Conservation (phyloP, 37 sponge, comb jelly and placozoan genomes). For the Corticium candelabrum region DNA sequence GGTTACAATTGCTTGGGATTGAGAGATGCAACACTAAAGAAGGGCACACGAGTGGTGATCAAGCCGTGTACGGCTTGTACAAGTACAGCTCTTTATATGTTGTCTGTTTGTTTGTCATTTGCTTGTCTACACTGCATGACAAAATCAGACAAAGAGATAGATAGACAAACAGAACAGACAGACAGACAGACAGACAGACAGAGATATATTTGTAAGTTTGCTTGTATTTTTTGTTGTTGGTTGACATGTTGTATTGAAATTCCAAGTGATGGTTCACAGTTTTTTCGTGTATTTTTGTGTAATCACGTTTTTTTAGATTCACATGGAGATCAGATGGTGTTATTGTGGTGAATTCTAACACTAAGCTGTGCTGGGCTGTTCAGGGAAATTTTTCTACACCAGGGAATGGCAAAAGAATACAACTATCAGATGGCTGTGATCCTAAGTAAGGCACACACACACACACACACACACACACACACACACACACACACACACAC, state of each 20-base stretch:
- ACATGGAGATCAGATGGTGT: conserved; percentile 1
- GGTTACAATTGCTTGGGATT: neutral
- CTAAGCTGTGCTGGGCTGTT: neutral
- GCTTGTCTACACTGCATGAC: neutral
- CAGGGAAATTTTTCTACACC: neutral
- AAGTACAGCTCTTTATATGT: neutral
- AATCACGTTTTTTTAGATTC: no score
- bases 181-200: no score
- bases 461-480: no score
- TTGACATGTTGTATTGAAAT: no score
- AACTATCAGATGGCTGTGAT: neutral
- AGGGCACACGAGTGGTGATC: neutral
- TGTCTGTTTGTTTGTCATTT: neutral
- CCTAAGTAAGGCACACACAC: neutral
- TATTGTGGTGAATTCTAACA: neutral
- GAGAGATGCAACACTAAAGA: neutral
- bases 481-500: no score
- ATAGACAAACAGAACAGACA: no score
- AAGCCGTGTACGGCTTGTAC: neutral
- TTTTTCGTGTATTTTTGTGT: no score
- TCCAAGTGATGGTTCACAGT: no score
- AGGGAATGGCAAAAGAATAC: neutral
- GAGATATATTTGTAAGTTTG: no score
- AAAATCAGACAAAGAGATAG: no score
- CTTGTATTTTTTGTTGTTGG: no score